phyloP scores from a whole-genome alignment of 2,888 invertebrate species.

The Dryomyza anilis region DNA sequence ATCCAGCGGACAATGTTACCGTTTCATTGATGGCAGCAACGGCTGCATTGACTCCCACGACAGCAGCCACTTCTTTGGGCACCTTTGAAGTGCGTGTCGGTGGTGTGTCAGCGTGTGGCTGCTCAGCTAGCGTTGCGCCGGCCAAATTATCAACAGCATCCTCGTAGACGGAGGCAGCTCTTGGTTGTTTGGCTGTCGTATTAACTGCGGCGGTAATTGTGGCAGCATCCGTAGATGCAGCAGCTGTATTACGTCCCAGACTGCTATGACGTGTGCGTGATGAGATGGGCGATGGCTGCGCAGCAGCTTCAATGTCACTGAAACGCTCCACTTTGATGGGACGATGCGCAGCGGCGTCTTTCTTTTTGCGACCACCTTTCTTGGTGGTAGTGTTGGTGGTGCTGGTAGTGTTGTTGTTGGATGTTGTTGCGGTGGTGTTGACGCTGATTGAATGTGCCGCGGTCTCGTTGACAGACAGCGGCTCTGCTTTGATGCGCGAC shows the following conservation, averaged over 20 bases:
- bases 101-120: not conserved
- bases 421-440: not conserved
- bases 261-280: conserved; percentile 50
- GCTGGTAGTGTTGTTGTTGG: conserved; percentile 11
- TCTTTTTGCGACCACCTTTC: conserved; percentile 50
- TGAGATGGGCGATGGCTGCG: conserved; percentile 40
- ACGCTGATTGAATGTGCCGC: not conserved
- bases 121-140: not conserved
- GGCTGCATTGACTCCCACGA: conserved; percentile 36
- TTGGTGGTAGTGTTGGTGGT: conserved; percentile 20
- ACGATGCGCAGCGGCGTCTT: conserved; percentile 39
- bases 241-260: conserved; percentile 17
- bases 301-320: conserved; percentile 44
- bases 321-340: conserved; percentile 57
- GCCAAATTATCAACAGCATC: conserved; percentile 56
- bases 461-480: not conserved
- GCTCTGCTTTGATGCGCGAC: not conserved
- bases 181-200: too few relatives aligned
- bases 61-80: conserved; percentile 9
- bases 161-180: conserved; percentile 58
- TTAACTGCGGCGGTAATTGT: too few relatives aligned
- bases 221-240: too few relatives aligned
- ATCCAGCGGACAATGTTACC: conserved; percentile 31
- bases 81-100: conserved; percentile 8
- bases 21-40: conserved; percentile 40